Evolutionary conservation across 2,797 vertebrate genomes (phyloP), one percentile per base, ranked within the genome.

Genomic region (Mionectes olivaceus): DNA sequence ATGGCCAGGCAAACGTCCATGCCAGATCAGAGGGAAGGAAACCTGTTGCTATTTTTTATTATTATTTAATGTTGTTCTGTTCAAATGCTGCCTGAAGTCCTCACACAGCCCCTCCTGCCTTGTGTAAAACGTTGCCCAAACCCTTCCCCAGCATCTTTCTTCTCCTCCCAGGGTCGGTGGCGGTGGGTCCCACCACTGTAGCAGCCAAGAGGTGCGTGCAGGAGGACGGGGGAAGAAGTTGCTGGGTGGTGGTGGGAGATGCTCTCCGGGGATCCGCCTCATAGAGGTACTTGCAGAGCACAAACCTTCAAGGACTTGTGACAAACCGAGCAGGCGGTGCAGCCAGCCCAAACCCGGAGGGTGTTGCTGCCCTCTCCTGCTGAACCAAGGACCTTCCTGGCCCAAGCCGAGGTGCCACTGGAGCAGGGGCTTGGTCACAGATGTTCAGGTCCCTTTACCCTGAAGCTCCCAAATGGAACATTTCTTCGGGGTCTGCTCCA

Each of bases 291-390:
- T 24, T n/a, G 21, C 33, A 65, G 41, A 55, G 10, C 33, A 21
- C 19, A 53, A 78, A 77, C 13, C 23, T 37, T 1, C 11, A 39
- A n/a, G 23, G 6, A 24, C 13, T 4, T 16, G 19, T 12, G 59
- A 27, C 76, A n/a, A 13, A 1, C 3, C 11, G n/a, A 60, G 37
- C 7, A 7, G 10, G 0, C 3, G 13, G 1, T 9, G 18, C 68
- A 63, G 6, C 9, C 2, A 41, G 27, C 53, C 3, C 61, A 4
- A 28, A 44, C 28, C 23, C 0, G 9, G n/a, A 80, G 27, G 74
- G 24, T 39, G 35, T 1, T 93, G 46, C 52, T 94, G 81, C 69
- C 79, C 53, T 83, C 78, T 89, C 49, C 81, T 79, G 56, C 35
- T 27, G 25, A 59, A 47, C 24, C 9, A 11, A 56, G 23, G 23